Base-by-base conservation (phyloP, 2,797 vertebrate genomes). In the Zenarchopterus dispar region DNA sequence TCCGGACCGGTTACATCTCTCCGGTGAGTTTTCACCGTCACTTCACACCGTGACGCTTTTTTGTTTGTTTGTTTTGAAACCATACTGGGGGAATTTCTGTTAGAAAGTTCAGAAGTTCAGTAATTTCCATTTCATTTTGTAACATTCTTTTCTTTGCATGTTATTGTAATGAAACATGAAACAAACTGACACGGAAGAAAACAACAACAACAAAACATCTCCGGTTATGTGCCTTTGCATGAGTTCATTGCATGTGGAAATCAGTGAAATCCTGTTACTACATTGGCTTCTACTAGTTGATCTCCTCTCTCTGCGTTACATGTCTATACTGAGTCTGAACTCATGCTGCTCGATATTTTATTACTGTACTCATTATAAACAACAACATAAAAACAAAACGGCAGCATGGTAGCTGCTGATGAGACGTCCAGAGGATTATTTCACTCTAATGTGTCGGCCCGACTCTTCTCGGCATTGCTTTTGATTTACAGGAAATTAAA, bases 141-240 rank as follows among this genome's bases (percentile, higher is more conserved):
- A 93, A 93, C 92, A 79, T 84, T 78, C 83, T 90, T 82, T 93
- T 80, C 83, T 90, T 84, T 93, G 93, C 93, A 94, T 94, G 92
- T 88, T 77, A 84, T 79, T 66, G 44, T 67, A 70, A 74, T 73
- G 78, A 78, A 83, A 85, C 71, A 73, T 84, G 76, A 81, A 88
- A 83, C 81, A 75, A 75, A 88, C 89, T 85, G 88, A 88, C 81
- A 81, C 72, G 43, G 16, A 80, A 86, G 56, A 87, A 15, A 28
- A 28, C 5, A 28, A 6, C 28, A 4, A 28, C 5, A 83, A 56
- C 73, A 74, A 78, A 78, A 62, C 48, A 52, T 55, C 82, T 70
- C 47, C 61, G 64, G 62, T 86, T 45, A 78, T 62, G 70, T 81
- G 76, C 77, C 84, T 89, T 70, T 94, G 94, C 93, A 94, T 94